Evolutionary conservation across 1,140 invertebrate genomes (phyloP).

Genomic region (Halictus rubicundus): DNA sequence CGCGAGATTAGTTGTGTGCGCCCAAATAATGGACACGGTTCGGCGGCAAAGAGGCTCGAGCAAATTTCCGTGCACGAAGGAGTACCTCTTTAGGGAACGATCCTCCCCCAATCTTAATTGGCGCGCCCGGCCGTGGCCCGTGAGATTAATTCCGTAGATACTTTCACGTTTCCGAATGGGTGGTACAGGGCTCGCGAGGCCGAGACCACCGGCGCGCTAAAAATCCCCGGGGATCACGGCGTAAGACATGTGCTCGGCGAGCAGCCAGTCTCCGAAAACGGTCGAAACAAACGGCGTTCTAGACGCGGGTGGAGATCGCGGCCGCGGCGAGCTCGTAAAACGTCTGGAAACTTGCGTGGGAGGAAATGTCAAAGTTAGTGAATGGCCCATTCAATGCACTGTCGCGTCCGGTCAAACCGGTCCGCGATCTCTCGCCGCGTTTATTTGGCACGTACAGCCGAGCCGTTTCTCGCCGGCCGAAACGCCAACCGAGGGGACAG

Average conservation of each 20-base stretch:
- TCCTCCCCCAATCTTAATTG: slow-evolving; percentile 3
- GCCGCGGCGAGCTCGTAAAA: slow-evolving; percentile 68
- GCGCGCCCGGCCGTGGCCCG: background rate
- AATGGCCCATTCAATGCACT: slow-evolving; percentile 71
- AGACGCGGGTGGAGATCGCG: slow-evolving; percentile 9
- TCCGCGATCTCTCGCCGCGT: slow-evolving; percentile 65
- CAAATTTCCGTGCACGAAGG: background rate
- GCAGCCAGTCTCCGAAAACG: background rate
- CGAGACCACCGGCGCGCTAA: background rate
- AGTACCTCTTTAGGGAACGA: background rate
- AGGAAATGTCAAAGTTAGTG: slow-evolving; percentile 74
- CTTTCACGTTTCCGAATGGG: slow-evolving; percentile 1
- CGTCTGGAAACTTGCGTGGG: slow-evolving; percentile 72
- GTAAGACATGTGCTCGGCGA: background rate
- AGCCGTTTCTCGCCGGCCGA: slow-evolving; percentile 19
- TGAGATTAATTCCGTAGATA: background rate
- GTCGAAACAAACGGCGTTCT: slow-evolving; percentile 50
- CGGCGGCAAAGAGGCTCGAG: too few relatives aligned
- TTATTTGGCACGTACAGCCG: slow-evolving; percentile 56
- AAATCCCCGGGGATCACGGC: background rate
- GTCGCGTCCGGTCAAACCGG: slow-evolving; percentile 69
- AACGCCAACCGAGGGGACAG: background rate
- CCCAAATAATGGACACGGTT: too few relatives aligned
- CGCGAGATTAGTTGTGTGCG: too few relatives aligned
- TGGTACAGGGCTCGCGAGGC: background rate